Percentiles rank a stretch among this genome's conserved stretches.
Conservation (phyloP, 1,140 invertebrate species). For the Cylas formicarius region DNA sequence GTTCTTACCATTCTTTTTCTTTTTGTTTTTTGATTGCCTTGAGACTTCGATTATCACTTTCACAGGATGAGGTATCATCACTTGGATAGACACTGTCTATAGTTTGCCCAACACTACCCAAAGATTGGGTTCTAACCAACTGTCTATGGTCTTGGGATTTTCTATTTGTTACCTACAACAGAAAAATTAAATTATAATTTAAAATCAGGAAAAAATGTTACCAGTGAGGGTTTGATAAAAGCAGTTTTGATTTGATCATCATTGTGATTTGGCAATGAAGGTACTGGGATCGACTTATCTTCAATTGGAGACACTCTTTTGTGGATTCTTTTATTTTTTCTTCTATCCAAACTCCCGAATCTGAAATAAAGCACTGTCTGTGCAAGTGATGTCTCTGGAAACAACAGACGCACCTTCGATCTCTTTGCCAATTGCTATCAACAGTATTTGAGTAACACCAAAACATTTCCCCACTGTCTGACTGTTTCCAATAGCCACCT, state of each 20-base stretch:
- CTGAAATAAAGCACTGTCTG: constrained; percentile 28
- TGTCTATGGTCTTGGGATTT: constrained; percentile 46
- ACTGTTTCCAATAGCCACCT: constrained; percentile 37
- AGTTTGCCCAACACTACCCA: constrained; percentile 54
- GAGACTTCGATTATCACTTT: constrained; percentile 35
- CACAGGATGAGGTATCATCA: constrained; percentile 38
- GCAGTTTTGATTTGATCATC: constrained; percentile 26
- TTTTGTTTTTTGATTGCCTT: constrained; percentile 38
- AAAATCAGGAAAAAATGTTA: constrained; percentile 19
- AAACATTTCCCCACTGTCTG: constrained; percentile 37
- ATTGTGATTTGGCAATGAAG: constrained; percentile 27
- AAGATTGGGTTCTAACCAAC: constrained; percentile 51
- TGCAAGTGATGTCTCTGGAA: neutral
- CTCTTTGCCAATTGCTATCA: constrained; percentile 33
- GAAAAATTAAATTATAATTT: constrained; percentile 7
- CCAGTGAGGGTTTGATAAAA: constrained; percentile 32
- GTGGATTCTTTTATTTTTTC: constrained; percentile 46
- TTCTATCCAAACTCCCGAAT: constrained; percentile 57
- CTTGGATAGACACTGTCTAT: constrained; percentile 36
- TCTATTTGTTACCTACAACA: constrained; percentile 43
- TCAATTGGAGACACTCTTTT: constrained; percentile 34
- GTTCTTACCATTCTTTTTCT: constrained; percentile 42
- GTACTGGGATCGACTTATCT: constrained; percentile 32
- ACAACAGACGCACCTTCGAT: constrained; percentile 33
- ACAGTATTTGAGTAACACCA: constrained; percentile 35